phyloP scores from a whole-genome alignment of 2,888 invertebrate species.

The Tachina lurida region DNA sequence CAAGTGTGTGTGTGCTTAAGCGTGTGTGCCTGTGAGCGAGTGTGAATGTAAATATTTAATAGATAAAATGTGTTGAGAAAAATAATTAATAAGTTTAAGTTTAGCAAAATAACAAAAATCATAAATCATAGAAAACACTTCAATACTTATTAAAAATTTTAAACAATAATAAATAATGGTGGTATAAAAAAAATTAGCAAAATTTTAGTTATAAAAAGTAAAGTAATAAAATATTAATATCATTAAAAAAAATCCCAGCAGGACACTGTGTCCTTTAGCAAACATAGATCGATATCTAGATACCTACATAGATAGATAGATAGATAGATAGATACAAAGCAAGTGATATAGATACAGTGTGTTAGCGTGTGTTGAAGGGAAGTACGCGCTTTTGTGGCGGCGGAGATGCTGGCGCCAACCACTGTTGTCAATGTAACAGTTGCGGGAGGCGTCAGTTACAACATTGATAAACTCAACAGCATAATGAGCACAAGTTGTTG shows the following conservation, averaged over 20 bases:
- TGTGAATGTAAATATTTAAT: constrained; percentile 14
- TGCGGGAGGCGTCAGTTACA: constrained; percentile 66
- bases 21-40: background rate
- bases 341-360: background rate
- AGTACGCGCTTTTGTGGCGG: constrained; percentile 56
- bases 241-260: background rate
- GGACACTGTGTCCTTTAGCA: background rate
- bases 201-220: constrained; percentile 18
- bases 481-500: constrained; percentile 74
- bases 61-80: background rate
- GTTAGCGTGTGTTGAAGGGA: constrained; percentile 2
- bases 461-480: constrained; percentile 40
- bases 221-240: constrained; percentile 1
- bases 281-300: background rate
- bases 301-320: background rate
- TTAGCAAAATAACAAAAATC: constrained; percentile 27
- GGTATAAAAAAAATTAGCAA: constrained; percentile 15
- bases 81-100: constrained; percentile 30
- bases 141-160: background rate
- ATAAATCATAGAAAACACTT: constrained; percentile 20
- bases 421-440: constrained; percentile 63
- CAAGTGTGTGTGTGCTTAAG: background rate
- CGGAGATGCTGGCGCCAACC: constrained; percentile 71
- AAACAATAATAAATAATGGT: constrained; percentile 24
- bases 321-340: background rate